Conservation (phyloP, 2,888 invertebrate species). For the Gisinianus flammeolus region DNA sequence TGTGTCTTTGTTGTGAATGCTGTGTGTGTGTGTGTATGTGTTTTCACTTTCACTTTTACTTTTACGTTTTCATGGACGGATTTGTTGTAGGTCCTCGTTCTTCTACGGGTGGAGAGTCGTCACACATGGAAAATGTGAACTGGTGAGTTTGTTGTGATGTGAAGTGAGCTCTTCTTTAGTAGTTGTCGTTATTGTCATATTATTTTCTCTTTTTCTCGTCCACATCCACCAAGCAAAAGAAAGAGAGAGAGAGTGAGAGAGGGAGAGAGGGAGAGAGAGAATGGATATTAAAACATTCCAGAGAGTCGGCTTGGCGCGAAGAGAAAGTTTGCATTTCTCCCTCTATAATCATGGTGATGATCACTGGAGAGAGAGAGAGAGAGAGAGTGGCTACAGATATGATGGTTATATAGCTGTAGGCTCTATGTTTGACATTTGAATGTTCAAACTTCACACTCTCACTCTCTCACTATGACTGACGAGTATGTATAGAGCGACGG, state of each 20-base stretch:
- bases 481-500: neutral
- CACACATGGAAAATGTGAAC: too few species aligned
- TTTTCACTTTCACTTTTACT: neutral
- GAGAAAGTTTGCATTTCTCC: slow-evolving; percentile 41
- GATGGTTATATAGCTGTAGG: too few species aligned
- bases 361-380: slow-evolving; percentile 12
- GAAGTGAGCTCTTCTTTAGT: neutral
- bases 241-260: too few species aligned
- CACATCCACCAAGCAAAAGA: neutral
- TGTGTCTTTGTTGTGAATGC: neutral
- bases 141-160: neutral
- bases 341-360: slow-evolving; percentile 15
- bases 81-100: too few species aligned
- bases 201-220: slow-evolving; percentile 3
- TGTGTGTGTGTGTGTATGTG: neutral
- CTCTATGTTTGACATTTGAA: too few species aligned
- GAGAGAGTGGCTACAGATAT: too few species aligned
- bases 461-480: neutral
- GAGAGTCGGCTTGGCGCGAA: slow-evolving; percentile 33
- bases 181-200: neutral
- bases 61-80: too few species aligned
- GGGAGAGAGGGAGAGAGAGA: slow-evolving; percentile 9
- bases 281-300: slow-evolving; percentile 44
- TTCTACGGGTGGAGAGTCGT: too few species aligned
- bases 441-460: too few species aligned